Conservation (phyloP, 2,113 vertebrate genomes). For the Saguinus midas region DNA sequence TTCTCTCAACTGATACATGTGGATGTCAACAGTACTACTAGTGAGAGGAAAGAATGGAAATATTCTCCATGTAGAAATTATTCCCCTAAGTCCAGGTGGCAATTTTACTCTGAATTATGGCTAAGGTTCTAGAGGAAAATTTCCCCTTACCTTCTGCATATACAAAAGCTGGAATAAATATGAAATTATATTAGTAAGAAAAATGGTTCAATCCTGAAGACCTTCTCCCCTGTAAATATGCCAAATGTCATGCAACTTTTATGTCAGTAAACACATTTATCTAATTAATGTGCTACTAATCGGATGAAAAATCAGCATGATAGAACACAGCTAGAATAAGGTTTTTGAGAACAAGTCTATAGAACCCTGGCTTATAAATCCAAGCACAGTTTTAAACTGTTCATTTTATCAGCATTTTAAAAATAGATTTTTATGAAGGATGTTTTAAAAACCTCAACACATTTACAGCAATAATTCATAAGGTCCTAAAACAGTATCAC, state of each 20-base stretch:
- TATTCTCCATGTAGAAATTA: neutral
- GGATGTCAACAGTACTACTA: neutral
- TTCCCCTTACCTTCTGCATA: neutral
- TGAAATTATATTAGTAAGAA: constrained; percentile 6
- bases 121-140: neutral
- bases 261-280: constrained; percentile 8
- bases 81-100: neutral
- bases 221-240: neutral
- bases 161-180: neutral
- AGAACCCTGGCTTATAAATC: neutral
- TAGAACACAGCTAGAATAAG: neutral
- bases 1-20: neutral
- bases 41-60: neutral
- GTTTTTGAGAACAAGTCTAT: neutral
- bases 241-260: neutral
- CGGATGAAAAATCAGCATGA: neutral
- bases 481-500: neutral
- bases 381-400: neutral
- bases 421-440: neutral
- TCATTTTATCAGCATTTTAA: neutral
- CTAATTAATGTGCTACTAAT: constrained; percentile 1
- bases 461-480: neutral
- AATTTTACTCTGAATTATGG: constrained; percentile 46
- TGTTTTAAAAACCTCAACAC: neutral
- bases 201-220: neutral